Percentiles rank a stretch among this genome's conserved stretches.
Evolutionary conservation across 2,113 vertebrate genomes (phyloP).

Genomic region (Delphinapterus leucas): DNA sequence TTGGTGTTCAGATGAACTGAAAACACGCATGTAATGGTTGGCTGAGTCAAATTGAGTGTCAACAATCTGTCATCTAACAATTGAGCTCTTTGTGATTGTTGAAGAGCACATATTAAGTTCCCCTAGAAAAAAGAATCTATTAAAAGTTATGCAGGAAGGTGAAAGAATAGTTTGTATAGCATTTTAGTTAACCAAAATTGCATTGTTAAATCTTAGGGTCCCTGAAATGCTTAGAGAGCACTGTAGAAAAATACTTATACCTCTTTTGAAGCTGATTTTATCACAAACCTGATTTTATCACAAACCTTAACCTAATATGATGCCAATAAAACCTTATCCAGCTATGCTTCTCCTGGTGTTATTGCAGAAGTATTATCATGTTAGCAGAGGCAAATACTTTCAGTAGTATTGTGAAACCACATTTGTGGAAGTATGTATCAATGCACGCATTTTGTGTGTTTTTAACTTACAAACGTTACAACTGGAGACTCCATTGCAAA

Average conservation of each 20-base stretch:
- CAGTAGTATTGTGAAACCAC: not conserved
- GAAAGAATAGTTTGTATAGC: slow-evolving; percentile 51
- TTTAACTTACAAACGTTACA: not conserved
- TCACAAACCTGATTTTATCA: not conserved
- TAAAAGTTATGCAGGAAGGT: slow-evolving; percentile 59
- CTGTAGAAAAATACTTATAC: not conserved
- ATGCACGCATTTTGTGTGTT: not conserved
- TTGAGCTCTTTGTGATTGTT: slow-evolving; percentile 61
- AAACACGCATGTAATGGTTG: slow-evolving; percentile 47
- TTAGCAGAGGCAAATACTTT: not conserved
- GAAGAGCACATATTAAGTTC: slow-evolving; percentile 64
- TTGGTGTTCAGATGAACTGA: slow-evolving; percentile 40
- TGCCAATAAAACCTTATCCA: not conserved
- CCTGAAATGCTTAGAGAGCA: not conserved
- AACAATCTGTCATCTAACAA: slow-evolving; percentile 52
- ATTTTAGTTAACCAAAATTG: slow-evolving; percentile 47
- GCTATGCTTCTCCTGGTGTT: not conserved
- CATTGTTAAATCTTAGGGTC: not conserved
- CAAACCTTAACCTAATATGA: not conserved
- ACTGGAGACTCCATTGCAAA: not conserved
- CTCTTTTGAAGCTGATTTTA: not conserved
- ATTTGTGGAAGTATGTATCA: not conserved
- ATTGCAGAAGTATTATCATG: not conserved
- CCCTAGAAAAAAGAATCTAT: slow-evolving; percentile 48
- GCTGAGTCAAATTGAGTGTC: slow-evolving; percentile 54